Evolutionary conservation across 2,797 vertebrate genomes (phyloP), one percentile per base, ranked within the genome.

Genomic region (Cyprinodon diabolis): DNA sequence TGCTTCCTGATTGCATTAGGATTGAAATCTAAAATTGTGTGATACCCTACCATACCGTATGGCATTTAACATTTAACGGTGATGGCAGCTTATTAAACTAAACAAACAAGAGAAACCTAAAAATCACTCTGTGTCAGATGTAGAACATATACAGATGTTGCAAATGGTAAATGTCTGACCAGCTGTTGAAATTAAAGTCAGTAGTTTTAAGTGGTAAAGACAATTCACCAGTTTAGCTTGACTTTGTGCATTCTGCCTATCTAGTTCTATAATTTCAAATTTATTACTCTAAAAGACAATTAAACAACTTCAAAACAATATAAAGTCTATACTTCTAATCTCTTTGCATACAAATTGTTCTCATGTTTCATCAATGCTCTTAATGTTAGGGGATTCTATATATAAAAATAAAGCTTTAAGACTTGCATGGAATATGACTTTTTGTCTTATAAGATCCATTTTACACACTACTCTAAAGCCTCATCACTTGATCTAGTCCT

Each of bases 31-130:
- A 23, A 30, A 58, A 51, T 58, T 17, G 17, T 52, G 77, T 84
- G 57, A 66, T 56, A 58, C 52, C 43, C 45, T 43, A 55, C 49
- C 55, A 77, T 47, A 49, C 8, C 4, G 58, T 11, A 48, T 55
- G 68, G 6, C 63, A 66, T 70, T 80, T 69, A 66, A 78, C 30
- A 37, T 67, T 71, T 75, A 76, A 77, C 13, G 1, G 56, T 19
- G 66, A 66, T 58, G 40, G 48, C 52, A 58, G 21, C 25, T 73
- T 76, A 79, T 71, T 71, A 69, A 78, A 60, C 35, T 0, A 62
- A 25, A 76, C 65, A 71, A 30, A 77, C 37, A 77, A 72, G 43
- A 57, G 25, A 37, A 13, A 43, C 12, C 67, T 4, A 6, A 54
- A 66, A 63, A 25, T 74, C 65, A 6, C 15, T 49, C 51, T 52